These are phyloP conservation scores for Mesochorus sp. DNA, from an alignment of 2,888 invertebrate species.

Conservation along the genomic window DNA sequence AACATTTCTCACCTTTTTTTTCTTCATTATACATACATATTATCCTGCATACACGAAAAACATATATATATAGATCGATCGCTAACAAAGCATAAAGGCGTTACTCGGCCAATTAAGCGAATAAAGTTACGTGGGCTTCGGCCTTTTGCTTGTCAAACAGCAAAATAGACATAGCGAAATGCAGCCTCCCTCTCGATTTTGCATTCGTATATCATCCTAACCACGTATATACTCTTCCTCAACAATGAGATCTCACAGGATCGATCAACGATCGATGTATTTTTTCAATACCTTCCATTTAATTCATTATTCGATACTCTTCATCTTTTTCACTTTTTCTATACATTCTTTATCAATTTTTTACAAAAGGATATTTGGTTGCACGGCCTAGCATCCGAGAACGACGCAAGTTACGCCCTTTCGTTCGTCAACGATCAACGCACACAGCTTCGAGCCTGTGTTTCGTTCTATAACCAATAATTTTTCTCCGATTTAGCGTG, in stretches of 20 bases:
- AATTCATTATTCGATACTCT: conserved; percentile 36
- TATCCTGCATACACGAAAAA: background rate
- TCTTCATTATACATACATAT: background rate
- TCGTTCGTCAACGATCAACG: background rate
- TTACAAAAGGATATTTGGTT: background rate
- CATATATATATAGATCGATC: background rate
- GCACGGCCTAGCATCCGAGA: background rate
- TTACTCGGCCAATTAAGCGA: background rate
- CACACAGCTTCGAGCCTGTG: background rate
- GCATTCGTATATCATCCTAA: conserved; percentile 49
- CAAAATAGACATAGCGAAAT: background rate
- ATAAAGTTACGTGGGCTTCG: background rate
- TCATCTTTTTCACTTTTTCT: conserved; percentile 14
- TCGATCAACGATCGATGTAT: conserved; percentile 48
- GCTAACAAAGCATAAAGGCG: background rate
- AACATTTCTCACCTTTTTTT: conserved; percentile 19
- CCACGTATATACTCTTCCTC: conserved; percentile 9
- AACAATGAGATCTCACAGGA: conserved; percentile 23
- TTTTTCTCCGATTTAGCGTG: conserved; percentile 14
- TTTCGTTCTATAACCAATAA: conserved; percentile 8
- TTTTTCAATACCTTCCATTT: conserved; percentile 3
- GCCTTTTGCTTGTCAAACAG: background rate
- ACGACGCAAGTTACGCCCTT: background rate
- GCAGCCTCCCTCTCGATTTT: conserved; percentile 59
- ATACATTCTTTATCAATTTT: background rate